These are phyloP conservation scores for Apostichopus japonicus DNA, from an alignment of 35 echinoderm and acorn worm genomes.

Conservation along the genomic window DNA sequence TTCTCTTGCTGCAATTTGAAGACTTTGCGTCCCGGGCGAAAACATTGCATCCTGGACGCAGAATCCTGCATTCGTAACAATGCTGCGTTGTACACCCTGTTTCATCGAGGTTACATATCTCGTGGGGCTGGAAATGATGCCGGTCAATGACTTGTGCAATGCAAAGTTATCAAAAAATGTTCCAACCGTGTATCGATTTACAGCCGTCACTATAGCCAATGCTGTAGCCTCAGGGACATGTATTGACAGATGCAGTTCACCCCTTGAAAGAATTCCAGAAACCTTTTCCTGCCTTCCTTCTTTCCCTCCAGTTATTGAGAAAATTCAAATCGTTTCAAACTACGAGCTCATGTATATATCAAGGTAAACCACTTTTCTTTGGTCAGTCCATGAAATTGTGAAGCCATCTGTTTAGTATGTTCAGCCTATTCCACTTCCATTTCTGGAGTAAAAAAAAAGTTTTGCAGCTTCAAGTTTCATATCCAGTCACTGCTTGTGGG, in stretches of 20 bases:
- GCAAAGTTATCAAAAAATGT: conserved; percentile 71
- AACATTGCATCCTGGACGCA: not conserved
- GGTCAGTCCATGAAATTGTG: conserved; percentile 55
- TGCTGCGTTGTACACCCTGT: conserved; percentile 61
- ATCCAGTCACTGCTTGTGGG: not conserved
- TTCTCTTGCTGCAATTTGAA: conserved; percentile 24
- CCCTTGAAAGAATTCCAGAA: conserved; percentile 69
- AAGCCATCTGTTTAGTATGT: not conserved
- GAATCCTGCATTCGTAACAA: conserved; percentile 48
- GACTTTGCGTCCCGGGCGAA: not conserved
- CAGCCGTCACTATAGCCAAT: conserved; percentile 56
- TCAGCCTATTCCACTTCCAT: not conserved
- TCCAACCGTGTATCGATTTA: conserved; percentile 51
- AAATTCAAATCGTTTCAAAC: conserved; percentile 41
- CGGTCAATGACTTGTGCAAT: conserved; percentile 62
- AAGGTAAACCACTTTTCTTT: not conserved
- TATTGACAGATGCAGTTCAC: conserved; percentile 57
- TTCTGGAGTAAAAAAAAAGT: conserved; percentile 5
- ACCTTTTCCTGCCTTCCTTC: conserved; percentile 42
- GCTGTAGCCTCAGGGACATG: conserved; percentile 64
- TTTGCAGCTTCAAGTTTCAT: not conserved
- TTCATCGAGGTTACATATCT: conserved; percentile 76
- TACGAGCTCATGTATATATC: not conserved
- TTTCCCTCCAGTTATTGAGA: conserved; percentile 43
- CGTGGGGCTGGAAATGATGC: conserved; percentile 60